Evolutionary conservation across 2,113 vertebrate genomes (phyloP), one percentile per base, ranked within the genome.

Genomic region (Crotalus helleri): DNA sequence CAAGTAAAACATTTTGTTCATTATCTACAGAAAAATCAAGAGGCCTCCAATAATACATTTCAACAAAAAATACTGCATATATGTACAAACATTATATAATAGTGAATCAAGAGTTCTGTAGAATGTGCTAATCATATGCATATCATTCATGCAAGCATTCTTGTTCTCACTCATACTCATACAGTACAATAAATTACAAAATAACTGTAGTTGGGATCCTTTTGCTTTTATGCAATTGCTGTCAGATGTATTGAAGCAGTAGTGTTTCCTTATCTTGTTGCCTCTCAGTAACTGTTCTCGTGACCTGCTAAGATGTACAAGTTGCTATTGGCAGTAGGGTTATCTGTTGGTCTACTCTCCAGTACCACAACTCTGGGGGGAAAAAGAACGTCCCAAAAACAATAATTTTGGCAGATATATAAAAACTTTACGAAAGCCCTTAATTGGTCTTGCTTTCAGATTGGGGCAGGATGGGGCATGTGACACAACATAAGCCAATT

Each of bases 221-320:
- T 95, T 94, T 94, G 96, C 95, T 92, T 96, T 93, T 96, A 97
- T 95, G 96, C 96, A 96, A 95, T 96, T 95, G 94, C 93, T 94
- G 95, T 93, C 97, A 89, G 96, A 91, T 95, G 92, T 39, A 96
- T 95, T 58, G 94, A 94, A 96, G 97, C 92, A 85, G 97, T 95
- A 97, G 97, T 96, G 96, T 93, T 94, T 89, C 89, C 95, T 91
- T 29, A 19, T 61, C 93, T 19, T 1, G 89, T 55, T 91, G 23
- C 29, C 54, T 93, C 94, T 99, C 98, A 99, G 98, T 99, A 99
- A 97, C 99, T 99, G 98, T 99, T 99, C 95, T 99, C 99, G 1
- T 99, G 99, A 94, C 99, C 99, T 51, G 99, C 99, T 96, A 99
- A 98, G 98, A 99, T 99, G 95, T 99, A 99, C 91, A 99, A 97